Evolutionary conservation across 2,888 invertebrate genomes (phyloP).

Genomic region (Lycocerus yunnanus): DNA sequence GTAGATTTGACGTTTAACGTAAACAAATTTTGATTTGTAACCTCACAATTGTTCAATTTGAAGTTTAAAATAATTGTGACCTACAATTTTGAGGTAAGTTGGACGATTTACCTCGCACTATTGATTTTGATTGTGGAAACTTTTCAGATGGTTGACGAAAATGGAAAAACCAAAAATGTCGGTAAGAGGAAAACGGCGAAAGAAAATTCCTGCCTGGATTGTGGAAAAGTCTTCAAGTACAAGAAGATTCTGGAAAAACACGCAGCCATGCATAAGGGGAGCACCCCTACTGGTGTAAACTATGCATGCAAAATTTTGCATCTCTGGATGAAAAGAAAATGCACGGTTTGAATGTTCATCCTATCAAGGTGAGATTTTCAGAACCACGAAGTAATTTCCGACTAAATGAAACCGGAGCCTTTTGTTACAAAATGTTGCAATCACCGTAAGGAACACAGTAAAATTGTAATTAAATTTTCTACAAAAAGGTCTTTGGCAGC

Average conservation of each 20-base stretch:
- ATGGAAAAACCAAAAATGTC: not conserved
- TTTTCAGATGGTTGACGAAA: not conserved
- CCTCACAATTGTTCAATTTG: not conserved
- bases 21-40: not conserved
- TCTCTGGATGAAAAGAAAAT: slow-evolving; percentile 39
- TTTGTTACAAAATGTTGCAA: no score
- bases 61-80: not conserved
- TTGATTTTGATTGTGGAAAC: not conserved
- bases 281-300: slow-evolving; percentile 52
- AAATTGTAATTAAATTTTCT: no score
- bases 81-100: not conserved
- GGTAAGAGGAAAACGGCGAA: not conserved
- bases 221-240: slow-evolving; percentile 33
- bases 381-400: no score
- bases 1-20: not conserved
- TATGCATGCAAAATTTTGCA: slow-evolving; percentile 43
- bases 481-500: no score
- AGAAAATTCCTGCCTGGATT: slow-evolving; percentile 21
- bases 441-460: no score
- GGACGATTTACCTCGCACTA: not conserved
- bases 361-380: slow-evolving; percentile 11
- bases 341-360: slow-evolving; percentile 34
- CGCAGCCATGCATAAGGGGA: slow-evolving; percentile 53
- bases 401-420: no score
- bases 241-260: slow-evolving; percentile 53